A percentile compares a stretch with the other conserved stretches of the same genome.
Conservation (phyloP, 2,888 invertebrate genomes). For the Pardosa pseudoannulata region DNA sequence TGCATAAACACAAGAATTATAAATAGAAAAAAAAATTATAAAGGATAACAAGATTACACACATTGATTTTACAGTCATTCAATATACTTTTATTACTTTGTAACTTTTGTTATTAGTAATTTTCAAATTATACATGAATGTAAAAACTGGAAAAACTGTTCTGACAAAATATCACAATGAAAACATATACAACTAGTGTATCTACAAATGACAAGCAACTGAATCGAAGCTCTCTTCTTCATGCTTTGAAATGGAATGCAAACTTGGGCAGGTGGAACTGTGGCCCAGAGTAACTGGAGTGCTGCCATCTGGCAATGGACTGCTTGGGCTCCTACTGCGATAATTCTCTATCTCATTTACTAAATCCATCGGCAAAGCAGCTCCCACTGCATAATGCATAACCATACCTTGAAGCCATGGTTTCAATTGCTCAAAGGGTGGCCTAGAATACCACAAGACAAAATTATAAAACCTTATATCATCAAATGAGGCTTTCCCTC, state of each 20-base stretch:
- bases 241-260: constrained; percentile 75
- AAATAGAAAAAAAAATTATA: no score
- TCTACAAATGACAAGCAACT: constrained; percentile 53
- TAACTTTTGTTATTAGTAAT: neutral
- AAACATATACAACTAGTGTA: neutral
- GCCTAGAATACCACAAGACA: no score
- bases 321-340: constrained; percentile 80
- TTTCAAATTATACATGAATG: constrained; percentile 1
- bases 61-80: no score
- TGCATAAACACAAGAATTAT: no score
- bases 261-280: constrained; percentile 74
- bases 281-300: constrained; percentile 80
- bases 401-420: constrained; percentile 90
- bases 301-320: constrained; percentile 80
- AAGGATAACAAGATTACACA: no score
- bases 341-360: constrained; percentile 87
- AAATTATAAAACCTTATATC: no score
- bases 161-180: constrained; percentile 12
- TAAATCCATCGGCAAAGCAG: constrained; percentile 82
- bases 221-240: constrained; percentile 49
- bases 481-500: no score
- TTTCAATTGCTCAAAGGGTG: constrained; percentile 91
- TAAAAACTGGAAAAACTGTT: neutral
- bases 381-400: constrained; percentile 84
- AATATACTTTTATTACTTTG: no score